Base-by-base conservation (phyloP, 2,797 vertebrate genomes). In the Tapirus indicus region DNA sequence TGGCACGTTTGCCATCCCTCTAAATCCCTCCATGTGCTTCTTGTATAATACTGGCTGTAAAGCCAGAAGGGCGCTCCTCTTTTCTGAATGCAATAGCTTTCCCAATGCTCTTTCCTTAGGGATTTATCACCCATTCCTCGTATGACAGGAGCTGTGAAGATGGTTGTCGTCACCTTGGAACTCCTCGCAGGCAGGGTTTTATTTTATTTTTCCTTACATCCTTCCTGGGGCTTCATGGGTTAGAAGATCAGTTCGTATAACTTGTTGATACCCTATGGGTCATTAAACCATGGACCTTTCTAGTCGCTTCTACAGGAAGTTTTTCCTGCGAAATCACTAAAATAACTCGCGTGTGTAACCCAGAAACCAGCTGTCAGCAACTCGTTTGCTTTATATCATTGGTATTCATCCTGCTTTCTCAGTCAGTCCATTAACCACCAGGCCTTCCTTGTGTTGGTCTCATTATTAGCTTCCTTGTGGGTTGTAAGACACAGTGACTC, bases 11-110 rank as follows among this genome's bases (percentile, higher is more conserved):
- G 80, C 96, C 84, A 38, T 68, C 62, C 72, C 62, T 92, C 87
- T 84, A 75, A 97, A 23, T 69, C 25, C 74, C 96, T 94, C 89
- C 92, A 49, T 95, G 94, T 92, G 96, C 84, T 94, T 83, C 60
- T 25, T 35, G 66, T 60, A 44, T 62, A 80, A 78, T 21, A 38
- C 80, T 9, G 38, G 68, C 62, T 7, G 7, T 7, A 52, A 66
- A 27, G 91, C 87, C 83, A 75, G 82, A 29, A 77, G 68, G 93
- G 54, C 85, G 72, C 78, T 27, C 77, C 32, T 62, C 69, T 79
- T n/a, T 69, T n/a, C 82, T 27, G 52, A 3, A 21, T 6, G 69
- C 9, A 14, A 0, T 10, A 16, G 54, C 58, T 68, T 72, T 71
- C 72, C 62, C 64, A 62, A 56, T 25, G 32, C 84, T 88, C 47